Conservation (phyloP, 2,888 invertebrate species). For the Acanthoscelides obtectus region DNA sequence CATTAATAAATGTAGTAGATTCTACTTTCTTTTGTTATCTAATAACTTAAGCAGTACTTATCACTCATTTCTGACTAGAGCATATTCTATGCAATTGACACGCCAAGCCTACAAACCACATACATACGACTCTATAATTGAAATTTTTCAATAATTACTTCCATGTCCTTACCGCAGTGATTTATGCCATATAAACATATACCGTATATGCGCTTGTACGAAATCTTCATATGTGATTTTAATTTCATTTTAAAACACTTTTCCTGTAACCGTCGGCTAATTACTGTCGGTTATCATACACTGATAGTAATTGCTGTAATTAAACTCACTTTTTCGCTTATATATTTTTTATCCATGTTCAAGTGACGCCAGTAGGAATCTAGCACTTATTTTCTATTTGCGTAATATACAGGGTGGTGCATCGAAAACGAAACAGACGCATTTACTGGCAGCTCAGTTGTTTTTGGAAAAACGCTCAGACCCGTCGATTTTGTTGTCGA, state of each 20-base stretch:
- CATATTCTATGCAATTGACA: background rate
- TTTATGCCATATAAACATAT: background rate
- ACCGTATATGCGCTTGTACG: background rate
- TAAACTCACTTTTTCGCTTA: background rate
- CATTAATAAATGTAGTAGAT: too few species aligned
- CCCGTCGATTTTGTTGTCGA: too few species aligned
- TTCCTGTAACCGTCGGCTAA: background rate
- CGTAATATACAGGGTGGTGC: background rate
- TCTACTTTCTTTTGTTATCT: too few species aligned
- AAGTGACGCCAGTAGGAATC: background rate
- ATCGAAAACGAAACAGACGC: too few species aligned
- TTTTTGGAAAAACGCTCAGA: too few species aligned
- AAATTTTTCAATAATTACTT: background rate
- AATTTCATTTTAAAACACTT: background rate
- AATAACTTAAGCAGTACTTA: background rate
- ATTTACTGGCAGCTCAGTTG: too few species aligned
- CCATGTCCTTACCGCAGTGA: background rate
- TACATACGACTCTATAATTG: background rate
- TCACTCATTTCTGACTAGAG: background rate
- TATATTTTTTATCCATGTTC: background rate
- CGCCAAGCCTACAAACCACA: background rate
- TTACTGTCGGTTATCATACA: background rate
- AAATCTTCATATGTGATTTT: background rate
- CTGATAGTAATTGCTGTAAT: background rate
- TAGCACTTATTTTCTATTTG: background rate